A percentile compares a stretch with the other conserved stretches of the same genome.
These are phyloP conservation scores for Thamnophis sirtalis DNA, from an alignment of 2,113 vertebrate species.

Conservation along the genomic window DNA sequence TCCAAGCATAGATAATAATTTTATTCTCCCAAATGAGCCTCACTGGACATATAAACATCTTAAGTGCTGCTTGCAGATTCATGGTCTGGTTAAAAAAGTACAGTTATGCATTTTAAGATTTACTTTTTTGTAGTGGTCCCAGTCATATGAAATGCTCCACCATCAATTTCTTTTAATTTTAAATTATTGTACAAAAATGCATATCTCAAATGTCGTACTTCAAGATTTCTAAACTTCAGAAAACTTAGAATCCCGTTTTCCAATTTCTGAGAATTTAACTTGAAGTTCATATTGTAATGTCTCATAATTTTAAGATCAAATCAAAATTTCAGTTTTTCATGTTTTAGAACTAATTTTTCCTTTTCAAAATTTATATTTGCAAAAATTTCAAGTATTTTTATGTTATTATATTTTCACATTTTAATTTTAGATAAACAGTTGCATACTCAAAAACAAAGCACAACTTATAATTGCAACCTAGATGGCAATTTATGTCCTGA, in stretches of 20 bases:
- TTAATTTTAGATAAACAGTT: not conserved
- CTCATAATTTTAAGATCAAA: not conserved
- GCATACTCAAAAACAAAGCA: not conserved
- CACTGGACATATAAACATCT: not conserved
- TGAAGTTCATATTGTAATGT: not conserved
- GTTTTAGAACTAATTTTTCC: not conserved
- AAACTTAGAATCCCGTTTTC: not conserved
- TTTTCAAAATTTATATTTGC: not conserved
- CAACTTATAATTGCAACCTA: not conserved
- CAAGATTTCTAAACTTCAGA: not conserved
- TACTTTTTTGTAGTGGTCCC: not conserved
- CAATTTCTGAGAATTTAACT: not conserved
- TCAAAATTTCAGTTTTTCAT: not conserved
- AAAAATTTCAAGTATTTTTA: not conserved
- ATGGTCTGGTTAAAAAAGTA: not conserved
- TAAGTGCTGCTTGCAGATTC: not conserved
- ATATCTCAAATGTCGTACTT: not conserved
- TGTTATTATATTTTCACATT: not conserved
- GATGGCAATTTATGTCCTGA: not conserved
- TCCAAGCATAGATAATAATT: not conserved
- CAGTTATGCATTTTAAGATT: not conserved
- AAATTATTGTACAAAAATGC: not conserved
- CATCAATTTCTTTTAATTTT: not conserved
- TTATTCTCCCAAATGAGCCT: not conserved
- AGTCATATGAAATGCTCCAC: not conserved